Base-by-base conservation (phyloP, 2,888 invertebrate genomes). In the Torymus tubicola region DNA sequence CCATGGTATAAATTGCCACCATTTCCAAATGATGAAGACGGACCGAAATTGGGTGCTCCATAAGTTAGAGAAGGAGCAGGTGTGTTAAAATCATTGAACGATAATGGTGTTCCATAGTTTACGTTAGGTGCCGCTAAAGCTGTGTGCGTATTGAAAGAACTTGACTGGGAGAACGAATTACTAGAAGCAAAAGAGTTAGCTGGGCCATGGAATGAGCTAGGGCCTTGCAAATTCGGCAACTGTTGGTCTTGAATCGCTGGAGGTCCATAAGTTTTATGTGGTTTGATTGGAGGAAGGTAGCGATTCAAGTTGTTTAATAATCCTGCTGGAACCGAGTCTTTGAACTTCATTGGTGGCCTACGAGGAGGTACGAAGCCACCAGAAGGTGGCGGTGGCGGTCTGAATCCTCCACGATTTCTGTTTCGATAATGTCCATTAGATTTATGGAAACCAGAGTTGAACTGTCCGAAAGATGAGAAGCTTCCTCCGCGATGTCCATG, bases 321-420 rank as follows among this genome's bases (percentile, higher is more conserved):
- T 0, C 95, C 95, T 70, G 93, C 92, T 0, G 96, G 95, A 0
- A 96, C 94, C 0, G 95, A 93, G n/a, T 95, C 94, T 65, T 95
- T 92, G 89, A 95, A 96, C 83, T 94, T 93, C 5, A 96, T 93
- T 0, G 96, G 96, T 13, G 88, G 88, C 73, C 86, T 88, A 74
- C 87, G 87, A 12, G 88, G 89, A 31, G 88, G 89, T 73, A 86
- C 83, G 50, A 90, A 81, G 84, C 88, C 73, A 73, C 85, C 81
- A 64, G 86, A 81, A 74, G 89, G 77, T 76, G 86, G 65, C 2
- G 85, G 81, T 2, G 87, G 85, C n/a, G 85, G 78, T 68, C 80
- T 81, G 53, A 75, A 76, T 14, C 84, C 68, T 67, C 70, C 75
- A 1, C 73, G 84, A 16, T 80, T 70, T 64, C 84, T 81, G 0